phyloP scores from a whole-genome alignment of 2,888 invertebrate species.

The Ariolimax columbianus region DNA sequence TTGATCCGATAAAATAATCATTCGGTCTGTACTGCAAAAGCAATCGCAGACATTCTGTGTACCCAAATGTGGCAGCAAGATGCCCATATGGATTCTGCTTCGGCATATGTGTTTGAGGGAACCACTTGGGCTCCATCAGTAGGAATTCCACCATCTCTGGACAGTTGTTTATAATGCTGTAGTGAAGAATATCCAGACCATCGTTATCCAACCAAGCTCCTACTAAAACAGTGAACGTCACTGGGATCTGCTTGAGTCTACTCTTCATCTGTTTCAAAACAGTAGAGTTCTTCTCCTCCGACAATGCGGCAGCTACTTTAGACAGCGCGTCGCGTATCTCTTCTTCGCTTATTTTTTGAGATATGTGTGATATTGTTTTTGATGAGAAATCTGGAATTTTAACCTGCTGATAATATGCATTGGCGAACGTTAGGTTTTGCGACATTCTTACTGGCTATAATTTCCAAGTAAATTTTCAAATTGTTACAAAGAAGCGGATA shows the following conservation, averaged over 20 bases:
- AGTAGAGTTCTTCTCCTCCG: background rate
- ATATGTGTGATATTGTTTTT: background rate
- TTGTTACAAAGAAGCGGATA: no score
- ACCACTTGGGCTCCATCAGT: background rate
- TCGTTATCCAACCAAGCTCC: slow-evolving; percentile 20
- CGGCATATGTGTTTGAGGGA: slow-evolving; percentile 22
- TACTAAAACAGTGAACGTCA: background rate
- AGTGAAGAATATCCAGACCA: slow-evolving; percentile 40
- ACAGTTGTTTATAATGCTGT: slow-evolving; percentile 39
- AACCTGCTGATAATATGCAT: background rate
- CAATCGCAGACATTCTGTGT: slow-evolving; percentile 26
- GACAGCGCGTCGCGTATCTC: background rate
- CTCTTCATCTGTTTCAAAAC: background rate
- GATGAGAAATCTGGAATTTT: background rate
- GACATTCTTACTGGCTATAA: background rate
- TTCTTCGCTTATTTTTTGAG: background rate
- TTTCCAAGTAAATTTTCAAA: background rate
- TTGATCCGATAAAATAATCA: slow-evolving; percentile 26
- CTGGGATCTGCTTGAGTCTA: slow-evolving; percentile 4
- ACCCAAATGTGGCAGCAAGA: slow-evolving; percentile 42
- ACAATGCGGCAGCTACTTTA: background rate
- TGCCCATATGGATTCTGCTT: slow-evolving; percentile 43
- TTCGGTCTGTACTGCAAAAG: slow-evolving; percentile 30
- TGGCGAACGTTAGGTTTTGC: background rate
- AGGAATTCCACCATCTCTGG: slow-evolving; percentile 32